These are phyloP conservation scores for Isotomurus palustris DNA, from an alignment of 2,888 invertebrate genomes.

Conservation along the genomic window DNA sequence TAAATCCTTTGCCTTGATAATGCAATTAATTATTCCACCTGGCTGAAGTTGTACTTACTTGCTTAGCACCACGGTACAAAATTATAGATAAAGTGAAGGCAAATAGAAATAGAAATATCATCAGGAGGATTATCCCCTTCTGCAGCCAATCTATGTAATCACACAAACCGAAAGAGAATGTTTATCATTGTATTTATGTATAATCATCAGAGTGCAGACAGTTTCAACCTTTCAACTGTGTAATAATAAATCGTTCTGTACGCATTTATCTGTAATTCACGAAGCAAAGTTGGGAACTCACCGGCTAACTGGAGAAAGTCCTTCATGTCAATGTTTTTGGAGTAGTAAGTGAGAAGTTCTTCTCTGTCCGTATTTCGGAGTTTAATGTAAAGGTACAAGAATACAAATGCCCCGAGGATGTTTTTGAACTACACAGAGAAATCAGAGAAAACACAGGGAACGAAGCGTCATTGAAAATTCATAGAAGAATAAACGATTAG, in stretches of 20 bases:
- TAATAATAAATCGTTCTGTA: not conserved
- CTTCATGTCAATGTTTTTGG: constrained; percentile 29
- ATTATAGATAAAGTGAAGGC: constrained; percentile 27
- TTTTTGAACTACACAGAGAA: constrained; percentile 31
- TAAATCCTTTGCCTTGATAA: too few relatives aligned
- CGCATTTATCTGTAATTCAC: not conserved
- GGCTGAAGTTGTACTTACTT: constrained; percentile 16
- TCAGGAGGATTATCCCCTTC: constrained; percentile 23
- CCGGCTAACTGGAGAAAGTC: constrained; percentile 22
- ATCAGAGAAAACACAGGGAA: too few relatives aligned
- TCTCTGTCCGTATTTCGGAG: constrained; percentile 21
- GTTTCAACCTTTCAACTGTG: too few relatives aligned
- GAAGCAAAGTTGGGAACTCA: constrained; percentile 5
- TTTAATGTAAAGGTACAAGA: constrained; percentile 27
- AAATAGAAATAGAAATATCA: constrained; percentile 23
- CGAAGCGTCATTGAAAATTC: too few relatives aligned
- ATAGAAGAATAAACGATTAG: too few relatives aligned
- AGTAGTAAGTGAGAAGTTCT: constrained; percentile 21
- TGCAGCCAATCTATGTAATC: constrained; percentile 23
- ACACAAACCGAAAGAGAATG: not conserved
- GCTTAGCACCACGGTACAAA: constrained; percentile 21
- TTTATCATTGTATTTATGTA: too few relatives aligned
- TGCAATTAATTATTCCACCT: too few relatives aligned
- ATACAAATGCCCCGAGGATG: constrained; percentile 16
- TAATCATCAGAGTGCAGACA: too few relatives aligned